Evolutionary conservation across 2,113 vertebrate species (phyloP).

Genomic region (Stegastes partitus): DNA sequence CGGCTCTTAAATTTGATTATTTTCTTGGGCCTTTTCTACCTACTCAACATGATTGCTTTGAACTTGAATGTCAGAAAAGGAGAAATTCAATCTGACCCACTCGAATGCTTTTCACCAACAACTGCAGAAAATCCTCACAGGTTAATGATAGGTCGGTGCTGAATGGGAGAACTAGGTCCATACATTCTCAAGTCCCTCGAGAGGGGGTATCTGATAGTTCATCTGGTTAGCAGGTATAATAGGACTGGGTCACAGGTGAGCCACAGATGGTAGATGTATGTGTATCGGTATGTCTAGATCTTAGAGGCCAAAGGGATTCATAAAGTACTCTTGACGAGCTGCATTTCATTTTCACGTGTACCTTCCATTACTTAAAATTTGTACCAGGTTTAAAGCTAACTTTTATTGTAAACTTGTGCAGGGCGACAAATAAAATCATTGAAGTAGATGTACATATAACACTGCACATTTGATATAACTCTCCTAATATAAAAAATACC

Average conservation of each 20-base stretch:
- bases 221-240: slow-evolving; percentile 65
- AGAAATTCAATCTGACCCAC: slow-evolving; percentile 66
- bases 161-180: slow-evolving; percentile 32
- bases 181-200: slow-evolving; percentile 45
- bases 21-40: slow-evolving; percentile 45
- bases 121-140: slow-evolving; percentile 54
- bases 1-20: slow-evolving; percentile 41
- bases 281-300: slow-evolving; percentile 38
- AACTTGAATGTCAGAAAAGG: slow-evolving; percentile 56
- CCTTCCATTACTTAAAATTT: neutral
- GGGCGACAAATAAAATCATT: neutral
- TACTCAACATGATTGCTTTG: slow-evolving; percentile 48
- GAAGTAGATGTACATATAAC: neutral
- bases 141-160: slow-evolving; percentile 58
- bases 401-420: neutral
- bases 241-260: slow-evolving; percentile 61
- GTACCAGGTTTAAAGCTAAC: neutral
- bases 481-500: no score
- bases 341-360: neutral
- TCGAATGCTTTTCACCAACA: slow-evolving; percentile 53
- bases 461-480: neutral
- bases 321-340: slow-evolving; percentile 22
- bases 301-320: slow-evolving; percentile 42
- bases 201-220: slow-evolving; percentile 56
- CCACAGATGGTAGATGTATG: slow-evolving; percentile 51